Base-by-base conservation (phyloP, 2,888 invertebrate species). In the Octonoba sinensis region DNA sequence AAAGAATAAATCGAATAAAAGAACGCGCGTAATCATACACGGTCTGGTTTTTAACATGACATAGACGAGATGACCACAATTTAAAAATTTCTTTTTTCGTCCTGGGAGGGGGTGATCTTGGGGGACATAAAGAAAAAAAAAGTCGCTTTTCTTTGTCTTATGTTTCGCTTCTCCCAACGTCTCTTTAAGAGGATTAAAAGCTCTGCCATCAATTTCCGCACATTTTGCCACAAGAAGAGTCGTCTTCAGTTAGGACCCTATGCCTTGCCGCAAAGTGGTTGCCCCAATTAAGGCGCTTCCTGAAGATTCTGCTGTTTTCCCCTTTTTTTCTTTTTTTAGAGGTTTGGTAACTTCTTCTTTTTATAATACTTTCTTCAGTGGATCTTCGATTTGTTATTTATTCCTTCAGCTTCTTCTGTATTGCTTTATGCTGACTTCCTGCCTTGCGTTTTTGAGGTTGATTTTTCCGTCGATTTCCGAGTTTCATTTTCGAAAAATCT, bases 191-290 rank as follows among this genome's bases (percentile, higher is more conserved):
- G 75, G 74, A 79, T 83, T 73, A 75, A 75, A 72, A 74, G 79
- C 75, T 69, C 75, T 79, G 62, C 83, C 78, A 79, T 83, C 79
- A 75, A 76, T 76, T 82, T 76, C 70, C 82, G 70, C 82, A 84
- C 81, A 84, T 82, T 82, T 82, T 36, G 75, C 36, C 47, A 54
- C 20, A 51, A 65, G 67, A 60, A 56, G 67, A 67, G 60, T 76
- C 60, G 69, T 59, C 67, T 49, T 22, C 75, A 59, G 73, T 73
- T 56, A 73, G 69, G 49, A 62, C 18, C 59, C 8, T 47, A 24
- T 57, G 65, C 72, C 18, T 46, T 69, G 69, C 75, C 75, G 60
- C 82, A 75, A 82, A 82, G 82, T 82, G 82, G 75, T 82, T 60
- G 70, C 24, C 49, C 82, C 82, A 82, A 82, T 82, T 82, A 82